These are phyloP conservation scores for Xylota sylvarum DNA, from an alignment of 2,888 invertebrate species.

Conservation along the genomic window DNA sequence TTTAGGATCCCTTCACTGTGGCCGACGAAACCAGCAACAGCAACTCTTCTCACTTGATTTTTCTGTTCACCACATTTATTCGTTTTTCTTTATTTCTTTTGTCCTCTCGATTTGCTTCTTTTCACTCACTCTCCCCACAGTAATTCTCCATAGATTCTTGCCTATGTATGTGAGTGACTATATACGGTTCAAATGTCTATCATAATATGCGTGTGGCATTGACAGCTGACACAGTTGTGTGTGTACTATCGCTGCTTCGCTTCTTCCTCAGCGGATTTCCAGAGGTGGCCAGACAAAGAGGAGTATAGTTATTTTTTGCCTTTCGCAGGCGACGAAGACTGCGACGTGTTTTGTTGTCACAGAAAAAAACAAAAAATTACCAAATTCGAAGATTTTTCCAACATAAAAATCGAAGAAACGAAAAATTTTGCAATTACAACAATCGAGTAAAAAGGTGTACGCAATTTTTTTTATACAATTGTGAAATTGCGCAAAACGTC, in stretches of 20 bases:
- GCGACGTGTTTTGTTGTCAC: slow-evolving; percentile 77
- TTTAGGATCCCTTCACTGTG: slow-evolving; percentile 62
- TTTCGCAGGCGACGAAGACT: slow-evolving; percentile 69
- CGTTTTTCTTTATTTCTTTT: background rate
- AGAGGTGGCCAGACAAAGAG: slow-evolving; percentile 67
- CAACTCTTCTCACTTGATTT: slow-evolving; percentile 26
- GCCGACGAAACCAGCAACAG: slow-evolving; percentile 21
- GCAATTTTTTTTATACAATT: slow-evolving; percentile 20
- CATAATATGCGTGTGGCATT: slow-evolving; percentile 62
- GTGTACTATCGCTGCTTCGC: slow-evolving; percentile 62
- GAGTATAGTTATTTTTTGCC: slow-evolving; percentile 71
- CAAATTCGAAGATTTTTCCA: slow-evolving; percentile 44
- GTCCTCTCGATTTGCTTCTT: background rate
- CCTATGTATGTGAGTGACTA: slow-evolving; percentile 6
- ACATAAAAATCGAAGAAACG: slow-evolving; percentile 14
- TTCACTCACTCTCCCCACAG: slow-evolving; percentile 37
- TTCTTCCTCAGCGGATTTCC: slow-evolving; percentile 61
- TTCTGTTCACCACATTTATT: slow-evolving; percentile 12
- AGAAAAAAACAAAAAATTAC: slow-evolving; percentile 45
- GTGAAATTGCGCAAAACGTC: slow-evolving; percentile 50
- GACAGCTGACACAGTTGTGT: slow-evolving; percentile 52
- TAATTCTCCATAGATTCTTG: slow-evolving; percentile 33
- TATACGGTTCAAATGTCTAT: background rate
- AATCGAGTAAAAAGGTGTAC: slow-evolving; percentile 30
- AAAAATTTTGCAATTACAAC: slow-evolving; percentile 18